These are phyloP conservation scores for Sandelia bainsii DNA, from an alignment of 2,797 vertebrate species.

Conservation along the genomic window DNA sequence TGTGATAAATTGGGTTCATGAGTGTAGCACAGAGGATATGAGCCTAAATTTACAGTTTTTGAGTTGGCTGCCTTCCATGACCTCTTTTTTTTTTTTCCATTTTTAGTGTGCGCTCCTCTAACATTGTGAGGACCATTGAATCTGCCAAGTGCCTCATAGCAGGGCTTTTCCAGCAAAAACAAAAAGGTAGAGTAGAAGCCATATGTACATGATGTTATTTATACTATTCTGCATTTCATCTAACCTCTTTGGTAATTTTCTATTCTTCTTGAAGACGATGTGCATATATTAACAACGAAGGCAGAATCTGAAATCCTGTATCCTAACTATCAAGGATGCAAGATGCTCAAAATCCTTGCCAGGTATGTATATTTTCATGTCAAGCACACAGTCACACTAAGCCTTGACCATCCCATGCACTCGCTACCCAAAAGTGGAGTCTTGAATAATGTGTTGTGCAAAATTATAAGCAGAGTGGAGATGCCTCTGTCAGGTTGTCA, in stretches of 20 bases:
- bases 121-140: constrained; percentile 94
- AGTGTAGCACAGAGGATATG: constrained; percentile 28
- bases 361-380: constrained; percentile 81
- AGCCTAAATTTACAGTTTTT: constrained; percentile 48
- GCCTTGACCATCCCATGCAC: constrained; percentile 15
- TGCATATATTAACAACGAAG: constrained; percentile 88
- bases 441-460: constrained; percentile 59
- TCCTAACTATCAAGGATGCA: constrained; percentile 91
- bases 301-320: constrained; percentile 91
- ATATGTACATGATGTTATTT: constrained; percentile 6
- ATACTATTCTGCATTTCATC: constrained; percentile 16
- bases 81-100: constrained; percentile 41
- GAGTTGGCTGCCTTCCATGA: constrained; percentile 46
- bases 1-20: constrained; percentile 33
- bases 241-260: constrained; percentile 21
- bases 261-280: constrained; percentile 75
- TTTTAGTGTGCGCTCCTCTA: constrained; percentile 93
- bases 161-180: constrained; percentile 92
- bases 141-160: constrained; percentile 94
- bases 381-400: constrained; percentile 22
- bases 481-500: constrained; percentile 66
- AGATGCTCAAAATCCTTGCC: constrained; percentile 82
- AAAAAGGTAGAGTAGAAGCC: constrained; percentile 84
- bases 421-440: constrained; percentile 33
- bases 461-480: constrained; percentile 55